phyloP scores from a whole-genome alignment of 2,797 vertebrate genomes.

The Steatocranus sp. region DNA sequence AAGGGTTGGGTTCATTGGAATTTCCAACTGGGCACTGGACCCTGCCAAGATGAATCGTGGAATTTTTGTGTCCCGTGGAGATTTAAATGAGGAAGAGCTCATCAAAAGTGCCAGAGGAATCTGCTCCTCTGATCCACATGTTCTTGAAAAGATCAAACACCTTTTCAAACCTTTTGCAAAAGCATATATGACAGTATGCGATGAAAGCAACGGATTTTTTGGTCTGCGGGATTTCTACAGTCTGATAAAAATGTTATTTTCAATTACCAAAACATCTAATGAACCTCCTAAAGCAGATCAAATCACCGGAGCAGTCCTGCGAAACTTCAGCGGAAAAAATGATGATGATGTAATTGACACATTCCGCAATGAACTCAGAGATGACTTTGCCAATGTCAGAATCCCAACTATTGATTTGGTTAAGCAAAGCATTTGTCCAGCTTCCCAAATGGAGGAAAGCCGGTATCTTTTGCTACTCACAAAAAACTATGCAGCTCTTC shows the following conservation, averaged over 20 bases:
- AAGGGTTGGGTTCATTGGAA: constrained; percentile 88
- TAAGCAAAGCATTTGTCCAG: constrained; percentile 71
- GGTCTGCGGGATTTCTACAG: constrained; percentile 92
- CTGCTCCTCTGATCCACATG: constrained; percentile 75
- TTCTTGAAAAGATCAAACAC: constrained; percentile 67
- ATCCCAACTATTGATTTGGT: constrained; percentile 76
- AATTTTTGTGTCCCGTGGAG: constrained; percentile 81
- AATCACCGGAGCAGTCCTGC: constrained; percentile 75
- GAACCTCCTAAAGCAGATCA: constrained; percentile 53
- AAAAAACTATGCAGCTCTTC: constrained; percentile 83
- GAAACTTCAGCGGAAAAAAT: constrained; percentile 88
- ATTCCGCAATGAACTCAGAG: constrained; percentile 58
- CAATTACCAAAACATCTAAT: constrained; percentile 62
- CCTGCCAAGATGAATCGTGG: constrained; percentile 91
- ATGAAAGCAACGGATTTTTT: constrained; percentile 83
- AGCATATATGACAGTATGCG: constrained; percentile 77
- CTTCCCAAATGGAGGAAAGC: constrained; percentile 68
- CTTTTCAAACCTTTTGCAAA: constrained; percentile 79
- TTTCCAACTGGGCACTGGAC: constrained; percentile 89
- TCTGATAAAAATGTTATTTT: constrained; percentile 88
- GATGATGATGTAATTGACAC: constrained; percentile 66
- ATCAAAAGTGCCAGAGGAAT: constrained; percentile 83
- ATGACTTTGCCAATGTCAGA: constrained; percentile 39
- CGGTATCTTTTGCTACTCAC: constrained; percentile 87
- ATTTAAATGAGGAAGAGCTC: constrained; percentile 73